These are phyloP conservation scores for Lycia hirtaria DNA, from an alignment of 2,888 invertebrate species.

Conservation along the genomic window DNA sequence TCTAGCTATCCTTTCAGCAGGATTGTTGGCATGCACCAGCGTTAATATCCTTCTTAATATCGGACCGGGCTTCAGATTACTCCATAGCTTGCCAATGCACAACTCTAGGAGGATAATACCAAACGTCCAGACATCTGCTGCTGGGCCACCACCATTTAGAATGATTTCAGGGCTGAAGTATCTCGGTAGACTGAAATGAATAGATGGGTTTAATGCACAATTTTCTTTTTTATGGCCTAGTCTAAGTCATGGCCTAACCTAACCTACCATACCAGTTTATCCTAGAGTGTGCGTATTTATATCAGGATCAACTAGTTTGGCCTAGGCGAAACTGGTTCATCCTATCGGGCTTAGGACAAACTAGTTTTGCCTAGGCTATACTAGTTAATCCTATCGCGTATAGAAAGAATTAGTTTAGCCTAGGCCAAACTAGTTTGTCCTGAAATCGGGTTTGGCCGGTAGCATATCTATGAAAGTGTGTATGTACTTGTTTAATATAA, in stretches of 20 bases:
- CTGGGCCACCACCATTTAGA: conserved; percentile 88
- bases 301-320: too few relatives aligned
- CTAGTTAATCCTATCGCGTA: too few relatives aligned
- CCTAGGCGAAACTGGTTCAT: too few relatives aligned
- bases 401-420: too few relatives aligned
- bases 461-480: too few relatives aligned
- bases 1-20: conserved; percentile 89
- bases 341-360: too few relatives aligned
- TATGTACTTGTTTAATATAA: too few relatives aligned
- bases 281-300: too few relatives aligned
- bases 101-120: conserved; percentile 96
- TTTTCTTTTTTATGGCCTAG: not conserved
- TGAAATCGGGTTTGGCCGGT: too few relatives aligned
- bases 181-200: conserved; percentile 87
- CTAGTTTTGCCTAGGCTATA: too few relatives aligned
- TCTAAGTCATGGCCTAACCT: not conserved
- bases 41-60: conserved; percentile 91
- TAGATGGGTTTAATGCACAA: conserved; percentile 18
- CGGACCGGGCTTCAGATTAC: conserved; percentile 89
- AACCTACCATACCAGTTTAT: too few relatives aligned
- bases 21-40: conserved; percentile 84
- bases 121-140: conserved; percentile 97
- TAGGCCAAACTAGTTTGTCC: too few relatives aligned
- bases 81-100: conserved; percentile 90
- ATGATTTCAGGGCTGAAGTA: conserved; percentile 94